These are phyloP conservation scores for Pollenia amentaria DNA, from an alignment of 2,888 invertebrate species.

Conservation along the genomic window DNA sequence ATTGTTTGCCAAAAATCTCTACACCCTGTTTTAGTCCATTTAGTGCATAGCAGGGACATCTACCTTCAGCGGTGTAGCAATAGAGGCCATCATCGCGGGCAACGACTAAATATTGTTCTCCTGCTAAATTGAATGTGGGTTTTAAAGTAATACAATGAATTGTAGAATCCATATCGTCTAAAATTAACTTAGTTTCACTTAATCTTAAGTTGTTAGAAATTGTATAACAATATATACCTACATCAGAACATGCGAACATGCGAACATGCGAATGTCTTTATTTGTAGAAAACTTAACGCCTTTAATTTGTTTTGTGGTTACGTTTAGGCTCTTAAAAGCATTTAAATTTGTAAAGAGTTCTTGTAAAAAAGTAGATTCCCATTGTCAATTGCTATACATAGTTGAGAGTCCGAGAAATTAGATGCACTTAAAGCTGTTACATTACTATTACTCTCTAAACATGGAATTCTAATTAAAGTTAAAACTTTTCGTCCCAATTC, in stretches of 20 bases:
- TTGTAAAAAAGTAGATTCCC: conserved; percentile 94
- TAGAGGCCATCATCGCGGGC: conserved; percentile 96
- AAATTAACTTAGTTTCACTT: conserved; percentile 88
- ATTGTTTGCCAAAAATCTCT: conserved; percentile 95
- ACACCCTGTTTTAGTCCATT: conserved; percentile 95
- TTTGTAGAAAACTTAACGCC: conserved; percentile 90
- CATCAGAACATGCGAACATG: conserved; percentile 93
- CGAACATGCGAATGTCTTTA: conserved; percentile 84
- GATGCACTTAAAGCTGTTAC: conserved; percentile 75
- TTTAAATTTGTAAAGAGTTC: conserved; percentile 91
- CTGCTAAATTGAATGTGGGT: conserved; percentile 86
- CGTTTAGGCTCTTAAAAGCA: conserved; percentile 88
- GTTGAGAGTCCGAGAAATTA: conserved; percentile 72
- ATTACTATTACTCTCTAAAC: conserved; percentile 73
- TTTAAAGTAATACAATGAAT: conserved; percentile 80
- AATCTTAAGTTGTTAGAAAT: conserved; percentile 89
- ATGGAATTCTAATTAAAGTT: conserved; percentile 76
- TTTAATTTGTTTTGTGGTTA: conserved; percentile 90
- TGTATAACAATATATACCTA: conserved; percentile 89
- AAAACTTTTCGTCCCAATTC: conserved; percentile 77
- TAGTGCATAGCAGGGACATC: conserved; percentile 97
- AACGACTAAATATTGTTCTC: conserved; percentile 95
- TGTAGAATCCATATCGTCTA: conserved; percentile 82
- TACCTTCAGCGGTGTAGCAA: conserved; percentile 97
- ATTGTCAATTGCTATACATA: conserved; percentile 93